phyloP scores from a whole-genome alignment of 2,113 vertebrate genomes.

The Kryptolebias marmoratus region DNA sequence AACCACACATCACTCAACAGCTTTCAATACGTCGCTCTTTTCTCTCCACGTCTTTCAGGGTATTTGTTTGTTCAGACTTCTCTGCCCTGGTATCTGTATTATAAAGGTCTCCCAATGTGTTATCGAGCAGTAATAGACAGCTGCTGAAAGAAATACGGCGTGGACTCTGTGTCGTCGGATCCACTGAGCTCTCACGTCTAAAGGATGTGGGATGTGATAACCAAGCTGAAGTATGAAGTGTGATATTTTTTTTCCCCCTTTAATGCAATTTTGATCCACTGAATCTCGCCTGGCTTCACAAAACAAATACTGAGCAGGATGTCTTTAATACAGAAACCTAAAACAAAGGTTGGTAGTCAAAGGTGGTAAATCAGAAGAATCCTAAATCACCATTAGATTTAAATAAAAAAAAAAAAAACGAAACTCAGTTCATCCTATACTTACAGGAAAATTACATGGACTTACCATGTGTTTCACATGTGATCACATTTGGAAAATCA shows the following conservation, averaged over 20 bases:
- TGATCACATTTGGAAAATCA: too few species aligned
- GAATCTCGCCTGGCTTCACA: background rate
- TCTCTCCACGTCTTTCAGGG: slow-evolving; percentile 41
- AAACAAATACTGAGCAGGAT: background rate
- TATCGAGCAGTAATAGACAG: slow-evolving; percentile 60
- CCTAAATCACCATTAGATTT: background rate
- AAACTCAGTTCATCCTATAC: background rate
- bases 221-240: background rate
- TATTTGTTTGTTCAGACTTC: slow-evolving; percentile 65
- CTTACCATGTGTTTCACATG: too few species aligned
- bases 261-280: slow-evolving; percentile 2
- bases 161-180: slow-evolving; percentile 3
- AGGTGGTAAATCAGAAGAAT: background rate
- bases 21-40: slow-evolving; percentile 60
- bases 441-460: background rate
- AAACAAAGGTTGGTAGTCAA: background rate
- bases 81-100: slow-evolving; percentile 47
- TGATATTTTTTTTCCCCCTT: background rate
- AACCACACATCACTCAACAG: slow-evolving; percentile 62
- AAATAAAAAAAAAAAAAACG: background rate
- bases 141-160: slow-evolving; percentile 57
- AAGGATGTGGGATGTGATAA: slow-evolving; percentile 7
- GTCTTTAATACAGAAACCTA: background rate
- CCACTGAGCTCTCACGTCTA: slow-evolving; percentile 4
- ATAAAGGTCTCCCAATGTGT: slow-evolving; percentile 35